These are phyloP conservation scores for Eleginops maclovinus DNA, from an alignment of 2,113 vertebrate species.

Conservation along the genomic window DNA sequence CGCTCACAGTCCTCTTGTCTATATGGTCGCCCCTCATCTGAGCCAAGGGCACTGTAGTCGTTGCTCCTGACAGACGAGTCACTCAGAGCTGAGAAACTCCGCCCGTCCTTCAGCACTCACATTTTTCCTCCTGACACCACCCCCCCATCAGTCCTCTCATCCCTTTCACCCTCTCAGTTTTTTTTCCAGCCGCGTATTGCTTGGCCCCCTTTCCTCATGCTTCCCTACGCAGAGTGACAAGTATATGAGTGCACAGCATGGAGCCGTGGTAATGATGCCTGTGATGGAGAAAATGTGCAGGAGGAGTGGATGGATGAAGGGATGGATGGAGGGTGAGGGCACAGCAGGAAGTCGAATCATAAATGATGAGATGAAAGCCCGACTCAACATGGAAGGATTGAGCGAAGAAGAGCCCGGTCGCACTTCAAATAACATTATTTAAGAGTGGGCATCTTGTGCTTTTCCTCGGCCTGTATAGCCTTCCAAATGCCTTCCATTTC, in stretches of 20 bases:
- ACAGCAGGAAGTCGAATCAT: slow-evolving; percentile 35
- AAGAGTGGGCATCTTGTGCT: slow-evolving; percentile 12
- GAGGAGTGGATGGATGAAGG: neutral
- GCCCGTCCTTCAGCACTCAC: neutral
- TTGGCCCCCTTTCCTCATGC: neutral
- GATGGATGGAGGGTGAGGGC: neutral
- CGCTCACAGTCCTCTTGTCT: neutral
- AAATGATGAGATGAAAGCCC: slow-evolving; percentile 35
- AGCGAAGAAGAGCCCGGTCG: slow-evolving; percentile 2
- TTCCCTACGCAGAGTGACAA: neutral
- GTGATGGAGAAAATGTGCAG: slow-evolving; percentile 3
- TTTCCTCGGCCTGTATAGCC: neutral
- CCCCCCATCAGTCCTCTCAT: slow-evolving; percentile 32
- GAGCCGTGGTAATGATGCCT: slow-evolving; percentile 42
- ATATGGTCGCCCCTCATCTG: slow-evolving; percentile 18
- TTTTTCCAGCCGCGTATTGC: neutral
- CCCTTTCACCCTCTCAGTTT: neutral
- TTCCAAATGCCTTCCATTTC: neutral
- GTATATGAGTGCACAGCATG: slow-evolving; percentile 42
- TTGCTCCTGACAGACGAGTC: slow-evolving; percentile 35
- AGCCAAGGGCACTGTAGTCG: slow-evolving; percentile 40
- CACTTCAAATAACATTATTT: slow-evolving; percentile 40
- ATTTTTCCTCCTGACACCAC: slow-evolving; percentile 5
- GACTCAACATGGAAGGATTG: slow-evolving; percentile 14
- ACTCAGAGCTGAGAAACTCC: slow-evolving; percentile 22